Evolutionary conservation across 2,888 invertebrate species (phyloP), one percentile per base, ranked within the genome.

Genomic region (Criorhina ranunculi): DNA sequence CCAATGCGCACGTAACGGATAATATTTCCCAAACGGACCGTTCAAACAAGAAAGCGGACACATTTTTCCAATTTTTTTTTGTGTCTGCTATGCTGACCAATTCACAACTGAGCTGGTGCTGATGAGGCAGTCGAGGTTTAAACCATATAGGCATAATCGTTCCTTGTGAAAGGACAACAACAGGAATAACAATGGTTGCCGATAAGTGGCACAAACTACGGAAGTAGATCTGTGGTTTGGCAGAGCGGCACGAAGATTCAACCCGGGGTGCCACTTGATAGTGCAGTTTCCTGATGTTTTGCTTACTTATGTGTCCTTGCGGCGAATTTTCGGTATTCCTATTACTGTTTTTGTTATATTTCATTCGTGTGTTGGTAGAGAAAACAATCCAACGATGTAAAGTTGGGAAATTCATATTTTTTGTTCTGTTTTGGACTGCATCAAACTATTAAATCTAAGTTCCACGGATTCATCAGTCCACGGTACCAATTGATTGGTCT

Each of bases 21-120:
- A 85, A 85, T 85, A 85, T 80, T 75, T 85, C 85, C 85, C 85
- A 85, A 85, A 85, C 75, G 69, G 64, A 70, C 69, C 75, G 70
- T 85, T 76, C 75, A 46, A 37, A 15, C 59, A 75, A 46, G 72
- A 79, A 79, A 17, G 29, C 49, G 33, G 51, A 77, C 31, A n/a
- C n/a, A n/a, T n/a, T n/a, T n/a, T n/a, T n/a, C n/a, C n/a, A 44
- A 75, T 69, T 80, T 75, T 60, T 53, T 49, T 51, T 31, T 46
- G 37, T 49, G 37, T 55, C 5, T 33, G 66, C 29, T 6, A 11
- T 33, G 44, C 35, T 55, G 60, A 35, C 64, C 42, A 80, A 57
- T 59, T 59, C 46, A 69, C 57, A 35, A 19, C 31, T 17, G 19
- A 11, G 29, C 40, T 55, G 55, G 67, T 78, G 83, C 73, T 83